These are phyloP conservation scores for Tribolium castaneum DNA, from an alignment of 1,140 invertebrate genomes.

Conservation along the genomic window DNA sequence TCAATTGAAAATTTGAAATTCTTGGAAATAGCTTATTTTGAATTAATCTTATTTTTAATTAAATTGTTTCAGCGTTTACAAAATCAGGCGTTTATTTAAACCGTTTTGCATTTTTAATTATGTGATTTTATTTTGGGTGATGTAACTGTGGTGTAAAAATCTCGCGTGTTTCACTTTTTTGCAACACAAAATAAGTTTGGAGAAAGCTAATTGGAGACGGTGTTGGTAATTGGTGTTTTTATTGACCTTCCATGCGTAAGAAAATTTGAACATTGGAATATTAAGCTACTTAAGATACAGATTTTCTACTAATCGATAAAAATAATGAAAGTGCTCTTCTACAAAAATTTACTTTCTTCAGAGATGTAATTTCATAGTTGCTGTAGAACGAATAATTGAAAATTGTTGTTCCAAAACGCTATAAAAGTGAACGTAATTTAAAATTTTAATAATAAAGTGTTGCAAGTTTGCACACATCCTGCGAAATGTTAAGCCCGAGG, in stretches of 20 bases:
- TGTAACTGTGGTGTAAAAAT: background rate
- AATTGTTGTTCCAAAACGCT: background rate
- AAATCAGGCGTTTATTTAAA: background rate
- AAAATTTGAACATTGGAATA: background rate
- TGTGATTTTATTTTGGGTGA: constrained; percentile 4
- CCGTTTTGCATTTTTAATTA: background rate
- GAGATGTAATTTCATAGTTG: constrained; percentile 22
- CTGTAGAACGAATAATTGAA: constrained; percentile 4
- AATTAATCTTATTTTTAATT: background rate
- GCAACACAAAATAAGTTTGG: constrained; percentile 3
- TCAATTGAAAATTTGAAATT: background rate
- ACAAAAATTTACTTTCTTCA: constrained; percentile 3
- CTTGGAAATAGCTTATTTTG: background rate
- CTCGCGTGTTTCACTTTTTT: constrained; percentile 25
- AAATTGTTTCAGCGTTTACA: background rate
- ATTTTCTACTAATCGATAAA: background rate
- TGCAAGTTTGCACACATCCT: background rate
- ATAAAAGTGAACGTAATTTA: constrained; percentile 12
- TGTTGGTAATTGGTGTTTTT: background rate
- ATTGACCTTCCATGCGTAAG: background rate
- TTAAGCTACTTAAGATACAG: background rate
- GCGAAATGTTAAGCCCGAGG: background rate
- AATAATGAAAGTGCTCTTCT: constrained; percentile 6
- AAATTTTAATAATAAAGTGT: background rate
- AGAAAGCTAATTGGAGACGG: background rate